phyloP scores from a whole-genome alignment of 2,113 vertebrate genomes.

The Trogon surrucura region DNA sequence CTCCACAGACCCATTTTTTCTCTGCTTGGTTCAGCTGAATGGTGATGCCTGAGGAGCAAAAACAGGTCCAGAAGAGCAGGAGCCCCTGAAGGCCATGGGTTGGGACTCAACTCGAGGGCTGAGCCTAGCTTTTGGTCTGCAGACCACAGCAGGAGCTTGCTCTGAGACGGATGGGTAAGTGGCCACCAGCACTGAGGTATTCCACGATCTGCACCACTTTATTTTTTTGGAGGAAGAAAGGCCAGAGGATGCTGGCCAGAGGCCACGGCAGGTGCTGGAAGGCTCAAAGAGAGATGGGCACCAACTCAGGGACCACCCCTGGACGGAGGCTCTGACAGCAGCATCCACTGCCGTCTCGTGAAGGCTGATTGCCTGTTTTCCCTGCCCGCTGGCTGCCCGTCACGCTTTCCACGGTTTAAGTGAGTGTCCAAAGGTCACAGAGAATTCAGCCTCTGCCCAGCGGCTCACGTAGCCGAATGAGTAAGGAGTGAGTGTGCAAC shows the following conservation, averaged over 20 bases:
- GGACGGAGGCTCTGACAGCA: not conserved
- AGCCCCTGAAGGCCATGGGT: not conserved
- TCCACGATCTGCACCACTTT: fast-evolving
- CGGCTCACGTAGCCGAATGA: not conserved
- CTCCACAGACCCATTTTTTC: not conserved
- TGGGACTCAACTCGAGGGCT: not conserved
- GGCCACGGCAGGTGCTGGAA: fast-evolving
- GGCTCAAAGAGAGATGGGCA: not conserved
- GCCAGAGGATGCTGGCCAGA: not conserved
- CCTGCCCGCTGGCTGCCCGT: not conserved
- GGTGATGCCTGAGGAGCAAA: not conserved
- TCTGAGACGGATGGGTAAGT: fast-evolving
- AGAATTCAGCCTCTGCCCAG: not conserved
- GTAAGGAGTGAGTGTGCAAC: not conserved
- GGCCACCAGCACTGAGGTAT: fast-evolving
- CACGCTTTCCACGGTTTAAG: not conserved
- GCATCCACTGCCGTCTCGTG: fast-evolving
- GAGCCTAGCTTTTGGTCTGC: not conserved
- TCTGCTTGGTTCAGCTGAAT: not conserved
- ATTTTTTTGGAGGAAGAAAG: not conserved
- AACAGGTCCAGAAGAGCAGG: not conserved
- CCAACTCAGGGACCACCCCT: fast-evolving
- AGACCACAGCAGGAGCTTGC: not conserved
- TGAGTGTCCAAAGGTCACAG: not conserved
- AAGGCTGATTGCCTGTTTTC: not conserved